Evolutionary conservation across 2,113 vertebrate species (phyloP).

Genomic region (Zapornia atra): DNA sequence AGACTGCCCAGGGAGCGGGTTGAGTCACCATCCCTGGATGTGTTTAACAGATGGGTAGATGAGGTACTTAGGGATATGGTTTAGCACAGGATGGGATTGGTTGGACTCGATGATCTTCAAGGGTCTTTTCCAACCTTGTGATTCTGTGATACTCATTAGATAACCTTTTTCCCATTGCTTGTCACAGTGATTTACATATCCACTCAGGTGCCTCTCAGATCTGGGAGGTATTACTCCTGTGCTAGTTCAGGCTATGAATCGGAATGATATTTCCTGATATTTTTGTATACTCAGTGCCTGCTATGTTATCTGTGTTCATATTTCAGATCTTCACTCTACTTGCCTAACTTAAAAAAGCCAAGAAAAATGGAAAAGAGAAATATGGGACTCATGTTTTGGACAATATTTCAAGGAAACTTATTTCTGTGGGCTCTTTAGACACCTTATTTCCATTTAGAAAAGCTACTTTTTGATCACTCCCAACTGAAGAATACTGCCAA

Average conservation of each 20-base stretch:
- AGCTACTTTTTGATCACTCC: background rate
- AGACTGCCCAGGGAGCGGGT: too few relatives aligned
- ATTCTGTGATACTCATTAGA: background rate
- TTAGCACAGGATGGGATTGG: too few relatives aligned
- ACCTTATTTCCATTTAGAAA: background rate
- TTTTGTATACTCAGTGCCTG: background rate
- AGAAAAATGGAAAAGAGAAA: background rate
- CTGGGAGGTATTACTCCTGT: background rate
- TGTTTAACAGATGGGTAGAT: too few relatives aligned
- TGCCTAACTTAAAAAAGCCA: background rate
- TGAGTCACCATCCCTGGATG: too few relatives aligned
- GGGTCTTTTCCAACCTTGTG: too few relatives aligned
- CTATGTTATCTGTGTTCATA: background rate
- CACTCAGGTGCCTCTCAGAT: background rate
- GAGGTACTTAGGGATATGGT: too few relatives aligned
- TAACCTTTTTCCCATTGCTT: background rate
- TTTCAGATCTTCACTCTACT: background rate
- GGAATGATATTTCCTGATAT: background rate
- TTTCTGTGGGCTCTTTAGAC: background rate
- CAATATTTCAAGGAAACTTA: background rate
- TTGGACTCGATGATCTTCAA: too few relatives aligned
- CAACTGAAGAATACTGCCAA: background rate
- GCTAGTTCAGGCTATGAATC: background rate
- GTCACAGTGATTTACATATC: background rate
- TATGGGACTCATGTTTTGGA: background rate